These are phyloP conservation scores for Kuschelorhynchus macadamiae DNA, from an alignment of 2,888 invertebrate species.

Conservation along the genomic window DNA sequence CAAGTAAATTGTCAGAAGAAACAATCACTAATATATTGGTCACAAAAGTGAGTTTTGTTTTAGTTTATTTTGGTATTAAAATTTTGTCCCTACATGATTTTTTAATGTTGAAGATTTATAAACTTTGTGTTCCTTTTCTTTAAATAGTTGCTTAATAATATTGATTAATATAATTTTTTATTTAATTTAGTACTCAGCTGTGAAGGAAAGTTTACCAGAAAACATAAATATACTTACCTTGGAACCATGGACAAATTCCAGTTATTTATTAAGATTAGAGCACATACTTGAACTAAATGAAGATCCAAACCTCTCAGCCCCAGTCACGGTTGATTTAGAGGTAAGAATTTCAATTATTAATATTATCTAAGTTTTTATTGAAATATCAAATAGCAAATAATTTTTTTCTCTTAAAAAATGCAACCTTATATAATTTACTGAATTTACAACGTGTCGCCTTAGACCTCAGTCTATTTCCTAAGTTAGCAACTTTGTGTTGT, in stretches of 20 bases:
- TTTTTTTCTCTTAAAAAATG: no score
- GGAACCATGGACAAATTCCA: constrained; percentile 73
- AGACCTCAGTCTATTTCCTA: no score
- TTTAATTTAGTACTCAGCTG: constrained; percentile 25
- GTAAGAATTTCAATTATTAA: constrained; percentile 46
- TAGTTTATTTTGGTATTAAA: background rate
- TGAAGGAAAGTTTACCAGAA: constrained; percentile 67
- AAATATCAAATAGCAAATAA: no score
- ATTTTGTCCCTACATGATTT: background rate
- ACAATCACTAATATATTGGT: constrained; percentile 31
- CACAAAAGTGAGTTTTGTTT: constrained; percentile 40
- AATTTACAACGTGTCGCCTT: no score
- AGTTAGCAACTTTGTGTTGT: no score
- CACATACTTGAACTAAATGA: constrained; percentile 72
- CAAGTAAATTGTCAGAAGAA: constrained; percentile 35
- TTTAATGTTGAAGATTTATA: background rate
- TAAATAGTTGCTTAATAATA: background rate
- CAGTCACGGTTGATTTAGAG: constrained; percentile 71
- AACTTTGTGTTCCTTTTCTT: background rate
- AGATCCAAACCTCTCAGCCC: constrained; percentile 65
- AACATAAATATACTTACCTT: constrained; percentile 74
- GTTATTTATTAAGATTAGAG: constrained; percentile 72
- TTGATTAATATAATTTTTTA: no score
- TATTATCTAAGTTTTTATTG: background rate
- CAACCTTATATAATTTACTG: no score